Evolutionary conservation across 1,140 invertebrate genomes (phyloP).

Genomic region (Zophobas atratus): DNA sequence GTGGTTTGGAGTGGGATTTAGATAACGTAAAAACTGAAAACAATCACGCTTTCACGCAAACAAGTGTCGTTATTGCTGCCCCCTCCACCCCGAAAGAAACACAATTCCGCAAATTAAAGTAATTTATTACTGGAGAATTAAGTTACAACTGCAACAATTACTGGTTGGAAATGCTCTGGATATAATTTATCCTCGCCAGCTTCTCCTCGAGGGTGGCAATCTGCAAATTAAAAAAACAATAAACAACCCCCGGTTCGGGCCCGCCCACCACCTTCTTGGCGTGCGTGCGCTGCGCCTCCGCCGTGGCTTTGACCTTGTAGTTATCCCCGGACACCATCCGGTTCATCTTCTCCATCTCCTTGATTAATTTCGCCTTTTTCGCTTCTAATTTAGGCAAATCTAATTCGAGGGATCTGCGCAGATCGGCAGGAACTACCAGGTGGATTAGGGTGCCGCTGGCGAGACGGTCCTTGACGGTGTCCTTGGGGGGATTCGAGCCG

Average conservation of each 20-base stretch:
- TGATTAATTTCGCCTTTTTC: conserved; percentile 65
- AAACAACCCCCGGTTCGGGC: neutral
- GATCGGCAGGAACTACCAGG: conserved; percentile 57
- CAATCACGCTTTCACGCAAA: neutral
- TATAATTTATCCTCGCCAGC: conserved; percentile 51
- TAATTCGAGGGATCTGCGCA: conserved; percentile 51
- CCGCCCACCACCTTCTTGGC: conserved; percentile 57
- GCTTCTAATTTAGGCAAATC: conserved; percentile 63
- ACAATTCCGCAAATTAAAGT: conserved; percentile 16
- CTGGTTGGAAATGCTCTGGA: conserved; percentile 46
- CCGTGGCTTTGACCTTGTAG: conserved; percentile 63
- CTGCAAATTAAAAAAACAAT: conserved; percentile 42
- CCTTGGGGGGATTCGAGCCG: neutral
- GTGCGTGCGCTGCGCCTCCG: conserved; percentile 58
- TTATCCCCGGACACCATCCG: conserved; percentile 57
- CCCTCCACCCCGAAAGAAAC: neutral
- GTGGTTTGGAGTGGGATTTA: no score
- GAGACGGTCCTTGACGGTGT: conserved; percentile 53
- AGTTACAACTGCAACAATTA: conserved; percentile 13
- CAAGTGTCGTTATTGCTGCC: no score
- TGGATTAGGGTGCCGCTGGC: conserved; percentile 54
- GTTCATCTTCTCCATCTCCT: conserved; percentile 66
- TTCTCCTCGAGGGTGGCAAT: conserved; percentile 54
- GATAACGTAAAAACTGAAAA: no score
- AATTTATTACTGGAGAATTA: conserved; percentile 33